These are phyloP conservation scores for Percopsis omiscomaycus DNA, from an alignment of 2,797 vertebrate species.

Conservation along the genomic window DNA sequence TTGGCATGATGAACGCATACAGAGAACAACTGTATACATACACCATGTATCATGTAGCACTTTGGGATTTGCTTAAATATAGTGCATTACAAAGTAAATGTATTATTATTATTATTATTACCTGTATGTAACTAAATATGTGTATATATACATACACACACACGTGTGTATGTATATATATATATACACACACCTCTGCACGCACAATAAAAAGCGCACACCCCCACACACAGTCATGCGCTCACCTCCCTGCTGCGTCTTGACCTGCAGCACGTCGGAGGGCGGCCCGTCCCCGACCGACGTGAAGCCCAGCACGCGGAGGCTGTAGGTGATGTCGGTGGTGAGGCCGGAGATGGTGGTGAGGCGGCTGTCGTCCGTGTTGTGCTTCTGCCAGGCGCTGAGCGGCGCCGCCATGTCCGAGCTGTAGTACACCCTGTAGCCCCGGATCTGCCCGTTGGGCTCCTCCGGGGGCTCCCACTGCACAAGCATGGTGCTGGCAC, in stretches of 20 bases:
- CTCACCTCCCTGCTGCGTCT: conserved; percentile 94
- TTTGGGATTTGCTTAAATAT: too few relatives aligned
- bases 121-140: too few relatives aligned
- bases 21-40: neutral
- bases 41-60: neutral
- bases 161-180: conserved; percentile 1
- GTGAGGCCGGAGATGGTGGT: conserved; percentile 91
- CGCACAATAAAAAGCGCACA: neutral
- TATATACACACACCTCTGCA: neutral
- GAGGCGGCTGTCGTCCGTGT: conserved; percentile 89
- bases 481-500: conserved; percentile 93
- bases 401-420: conserved; percentile 82
- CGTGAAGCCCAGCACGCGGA: conserved; percentile 91
- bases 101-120: too few relatives aligned
- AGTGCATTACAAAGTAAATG: too few relatives aligned
- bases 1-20: neutral
- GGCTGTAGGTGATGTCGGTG: conserved; percentile 92
- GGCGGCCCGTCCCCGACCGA: conserved; percentile 92
- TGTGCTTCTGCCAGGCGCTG: conserved; percentile 93
- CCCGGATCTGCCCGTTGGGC: conserved; percentile 90
- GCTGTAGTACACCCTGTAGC: conserved; percentile 91
- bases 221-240: conserved; percentile 3
- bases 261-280: conserved; percentile 92
- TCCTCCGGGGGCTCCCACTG: conserved; percentile 94
- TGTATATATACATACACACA: neutral